Percentiles rank a stretch among this genome's conserved stretches.
Conservation (phyloP, 2,113 vertebrate species). For the Lasiurus cinereus region DNA sequence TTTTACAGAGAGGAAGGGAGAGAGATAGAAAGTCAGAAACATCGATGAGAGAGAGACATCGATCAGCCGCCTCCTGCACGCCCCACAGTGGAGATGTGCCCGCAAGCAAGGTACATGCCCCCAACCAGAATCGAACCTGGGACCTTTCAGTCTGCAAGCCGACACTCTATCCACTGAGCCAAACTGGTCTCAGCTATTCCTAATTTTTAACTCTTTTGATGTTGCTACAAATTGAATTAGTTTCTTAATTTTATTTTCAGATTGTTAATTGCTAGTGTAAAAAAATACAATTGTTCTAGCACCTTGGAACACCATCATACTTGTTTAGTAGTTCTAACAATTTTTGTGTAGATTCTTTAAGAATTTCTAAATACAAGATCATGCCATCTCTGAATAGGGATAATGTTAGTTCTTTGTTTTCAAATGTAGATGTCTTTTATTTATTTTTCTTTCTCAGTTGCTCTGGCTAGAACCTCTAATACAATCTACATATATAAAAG, state of each 20-base stretch:
- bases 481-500: no score
- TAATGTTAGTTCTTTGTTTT: background rate
- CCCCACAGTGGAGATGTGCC: no score
- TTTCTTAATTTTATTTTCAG: background rate
- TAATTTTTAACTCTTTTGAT: background rate
- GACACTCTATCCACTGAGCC: no score
- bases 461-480: background rate
- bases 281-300: background rate
- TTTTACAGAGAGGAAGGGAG: no score
- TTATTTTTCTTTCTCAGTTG: background rate
- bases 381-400: background rate
- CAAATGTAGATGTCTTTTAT: background rate
- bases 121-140: no score
- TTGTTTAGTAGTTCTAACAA: background rate
- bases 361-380: background rate
- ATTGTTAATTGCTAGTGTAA: background rate
- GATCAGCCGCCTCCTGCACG: no score
- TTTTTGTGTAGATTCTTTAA: background rate
- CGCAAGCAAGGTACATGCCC: no score
- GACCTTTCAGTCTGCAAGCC: no score
- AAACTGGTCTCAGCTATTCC: no score
- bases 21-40: no score
- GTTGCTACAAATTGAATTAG: background rate
- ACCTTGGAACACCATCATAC: background rate
- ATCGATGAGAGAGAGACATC: no score